phyloP scores from a whole-genome alignment of 2,797 vertebrate genomes.

The Dicrostonyx torquatus region DNA sequence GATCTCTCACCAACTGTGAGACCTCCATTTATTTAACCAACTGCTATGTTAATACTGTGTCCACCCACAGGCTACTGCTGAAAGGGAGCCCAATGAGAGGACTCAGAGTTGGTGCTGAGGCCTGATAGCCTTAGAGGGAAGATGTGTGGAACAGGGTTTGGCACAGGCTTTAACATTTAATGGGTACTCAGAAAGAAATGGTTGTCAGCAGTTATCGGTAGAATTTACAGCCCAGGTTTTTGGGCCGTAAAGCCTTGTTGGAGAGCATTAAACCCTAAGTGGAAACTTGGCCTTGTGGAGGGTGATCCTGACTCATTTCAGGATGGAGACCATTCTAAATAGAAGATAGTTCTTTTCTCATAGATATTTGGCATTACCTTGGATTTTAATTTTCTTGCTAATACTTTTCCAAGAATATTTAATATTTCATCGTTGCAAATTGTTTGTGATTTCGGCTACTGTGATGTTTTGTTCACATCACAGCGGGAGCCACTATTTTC shows the following conservation, averaged over 20 bases:
- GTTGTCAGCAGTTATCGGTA: background rate
- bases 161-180: background rate
- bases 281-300: background rate
- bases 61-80: background rate
- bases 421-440: background rate
- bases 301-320: background rate
- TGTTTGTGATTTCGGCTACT: background rate
- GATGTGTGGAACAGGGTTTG: too few relatives aligned
- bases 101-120: fast-evolving
- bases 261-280: too few relatives aligned
- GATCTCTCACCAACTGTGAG: too few relatives aligned
- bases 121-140: background rate
- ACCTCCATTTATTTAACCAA: background rate
- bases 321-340: background rate
- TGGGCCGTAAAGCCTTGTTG: background rate
- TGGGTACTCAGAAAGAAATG: background rate
- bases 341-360: background rate
- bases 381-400: background rate
- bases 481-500: background rate
- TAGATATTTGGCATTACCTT: background rate
- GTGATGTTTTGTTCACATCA: background rate
- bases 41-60: background rate
- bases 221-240: background rate
- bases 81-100: background rate
- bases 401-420: background rate